These are phyloP conservation scores for Drosophila asahinai DNA, from an alignment of 1,140 invertebrate genomes.

Conservation along the genomic window DNA sequence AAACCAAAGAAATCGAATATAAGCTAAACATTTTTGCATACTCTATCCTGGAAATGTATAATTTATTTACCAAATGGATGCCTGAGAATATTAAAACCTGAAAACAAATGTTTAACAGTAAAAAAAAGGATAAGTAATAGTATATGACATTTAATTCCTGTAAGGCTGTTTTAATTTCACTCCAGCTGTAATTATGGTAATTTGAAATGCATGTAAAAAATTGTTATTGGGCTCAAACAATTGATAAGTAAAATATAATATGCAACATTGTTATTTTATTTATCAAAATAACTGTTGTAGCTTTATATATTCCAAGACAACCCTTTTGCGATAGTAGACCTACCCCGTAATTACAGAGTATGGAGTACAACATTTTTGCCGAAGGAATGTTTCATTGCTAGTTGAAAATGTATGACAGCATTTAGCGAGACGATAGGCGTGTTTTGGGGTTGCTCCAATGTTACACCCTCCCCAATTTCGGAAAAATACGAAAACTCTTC, in stretches of 20 bases:
- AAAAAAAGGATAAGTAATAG: no score
- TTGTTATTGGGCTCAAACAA: no score
- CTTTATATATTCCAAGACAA: background rate
- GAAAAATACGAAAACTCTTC: conserved; percentile 57
- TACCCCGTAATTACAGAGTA: conserved; percentile 31
- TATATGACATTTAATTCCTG: background rate
- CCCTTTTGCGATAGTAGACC: conserved; percentile 19
- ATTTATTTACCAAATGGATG: background rate
- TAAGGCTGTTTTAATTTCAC: no score
- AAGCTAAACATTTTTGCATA: background rate
- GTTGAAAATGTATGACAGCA: conserved; percentile 74
- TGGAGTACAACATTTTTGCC: conserved; percentile 33
- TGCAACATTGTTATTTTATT: background rate
- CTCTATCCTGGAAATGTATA: background rate
- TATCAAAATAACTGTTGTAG: background rate
- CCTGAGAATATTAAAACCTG: background rate
- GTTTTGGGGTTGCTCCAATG: conserved; percentile 30
- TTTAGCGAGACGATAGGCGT: conserved; percentile 69
- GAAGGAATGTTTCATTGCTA: conserved; percentile 47
- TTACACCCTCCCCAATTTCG: conserved; percentile 4
- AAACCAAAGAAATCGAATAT: conserved; percentile 34
- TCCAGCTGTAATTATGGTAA: no score
- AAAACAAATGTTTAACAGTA: background rate
- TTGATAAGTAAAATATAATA: background rate
- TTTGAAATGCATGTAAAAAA: background rate